Percentiles rank a stretch among this genome's conserved stretches.
These are phyloP conservation scores for Nebria salina DNA, from an alignment of 2,888 invertebrate genomes.

Conservation along the genomic window DNA sequence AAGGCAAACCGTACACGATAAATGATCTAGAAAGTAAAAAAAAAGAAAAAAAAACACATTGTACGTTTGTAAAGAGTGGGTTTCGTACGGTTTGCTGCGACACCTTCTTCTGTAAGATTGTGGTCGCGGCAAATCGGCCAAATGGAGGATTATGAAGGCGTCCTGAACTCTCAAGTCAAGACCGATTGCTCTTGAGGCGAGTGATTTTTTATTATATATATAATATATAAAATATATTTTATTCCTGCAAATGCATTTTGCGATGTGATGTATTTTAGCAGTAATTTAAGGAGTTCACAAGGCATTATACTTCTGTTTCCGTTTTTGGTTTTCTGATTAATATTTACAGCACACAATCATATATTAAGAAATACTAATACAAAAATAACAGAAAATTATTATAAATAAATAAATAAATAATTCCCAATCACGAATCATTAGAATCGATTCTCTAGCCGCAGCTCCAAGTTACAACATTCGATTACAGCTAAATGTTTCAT, in stretches of 20 bases:
- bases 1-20: conserved; percentile 22
- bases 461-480: conserved; percentile 45
- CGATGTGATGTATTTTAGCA: conserved; percentile 72
- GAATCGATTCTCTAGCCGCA: conserved; percentile 32
- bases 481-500: conserved; percentile 60
- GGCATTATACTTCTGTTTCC: conserved; percentile 61
- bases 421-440: not conserved
- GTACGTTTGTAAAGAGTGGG: conserved; percentile 43
- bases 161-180: conserved; percentile 47
- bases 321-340: not conserved
- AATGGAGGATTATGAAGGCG: conserved; percentile 37
- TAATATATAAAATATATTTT: conserved; percentile 77
- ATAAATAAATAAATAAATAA: conserved; percentile 53
- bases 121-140: not conserved
- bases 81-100: conserved; percentile 32
- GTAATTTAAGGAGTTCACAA: conserved; percentile 62
- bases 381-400: conserved; percentile 50
- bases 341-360: conserved; percentile 50
- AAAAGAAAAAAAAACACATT: conserved; percentile 33
- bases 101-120: not conserved
- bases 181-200: conserved; percentile 59
- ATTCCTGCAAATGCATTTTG: conserved; percentile 84
- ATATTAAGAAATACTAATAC: conserved; percentile 50
- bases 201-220: conserved; percentile 61
- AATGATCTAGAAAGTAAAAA: conserved; percentile 24